A percentile compares a stretch with the other conserved stretches of the same genome.
Conservation (phyloP, 1,140 invertebrate species). For the Nasonia longicornis region DNA sequence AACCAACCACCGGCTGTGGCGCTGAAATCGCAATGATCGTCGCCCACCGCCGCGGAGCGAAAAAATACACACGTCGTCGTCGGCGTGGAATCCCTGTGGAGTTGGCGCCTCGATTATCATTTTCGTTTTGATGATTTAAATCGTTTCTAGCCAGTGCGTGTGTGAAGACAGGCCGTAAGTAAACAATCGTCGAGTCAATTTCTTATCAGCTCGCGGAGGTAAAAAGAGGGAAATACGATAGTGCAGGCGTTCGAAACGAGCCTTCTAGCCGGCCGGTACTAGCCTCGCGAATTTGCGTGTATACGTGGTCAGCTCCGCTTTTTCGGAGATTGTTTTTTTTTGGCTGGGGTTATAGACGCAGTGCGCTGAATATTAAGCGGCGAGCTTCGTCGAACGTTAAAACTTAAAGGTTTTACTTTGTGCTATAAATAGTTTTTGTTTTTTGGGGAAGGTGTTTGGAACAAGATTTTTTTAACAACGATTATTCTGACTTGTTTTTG, state of each 20-base stretch:
- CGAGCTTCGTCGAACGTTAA: too few species aligned
- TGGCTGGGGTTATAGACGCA: neutral
- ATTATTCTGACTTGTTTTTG: neutral
- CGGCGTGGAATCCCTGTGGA: neutral
- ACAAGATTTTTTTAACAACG: neutral
- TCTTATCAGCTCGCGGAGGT: neutral
- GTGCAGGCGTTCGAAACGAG: neutral
- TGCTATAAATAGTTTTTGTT: neutral
- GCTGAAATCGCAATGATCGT: neutral
- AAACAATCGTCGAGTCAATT: neutral
- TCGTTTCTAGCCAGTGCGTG: neutral
- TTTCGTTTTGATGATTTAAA: conserved; percentile 40
- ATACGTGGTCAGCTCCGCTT: conserved; percentile 49
- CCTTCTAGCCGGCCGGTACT: conserved; percentile 26
- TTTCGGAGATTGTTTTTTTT: neutral
- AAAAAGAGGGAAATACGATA: neutral
- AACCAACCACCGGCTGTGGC: neutral
- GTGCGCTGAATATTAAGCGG: too few species aligned
- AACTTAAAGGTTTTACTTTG: too few species aligned
- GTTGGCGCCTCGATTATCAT: neutral
- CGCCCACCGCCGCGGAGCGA: too few species aligned
- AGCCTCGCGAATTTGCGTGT: conserved; percentile 50
- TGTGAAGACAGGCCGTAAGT: conserved; percentile 4
- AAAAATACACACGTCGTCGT: conserved; percentile 2
- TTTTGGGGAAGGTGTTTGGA: too few species aligned